A percentile compares a stretch with the other conserved stretches of the same genome.
Evolutionary conservation across 1,140 invertebrate species (phyloP).

Genomic region (Conus ventricosus): DNA sequence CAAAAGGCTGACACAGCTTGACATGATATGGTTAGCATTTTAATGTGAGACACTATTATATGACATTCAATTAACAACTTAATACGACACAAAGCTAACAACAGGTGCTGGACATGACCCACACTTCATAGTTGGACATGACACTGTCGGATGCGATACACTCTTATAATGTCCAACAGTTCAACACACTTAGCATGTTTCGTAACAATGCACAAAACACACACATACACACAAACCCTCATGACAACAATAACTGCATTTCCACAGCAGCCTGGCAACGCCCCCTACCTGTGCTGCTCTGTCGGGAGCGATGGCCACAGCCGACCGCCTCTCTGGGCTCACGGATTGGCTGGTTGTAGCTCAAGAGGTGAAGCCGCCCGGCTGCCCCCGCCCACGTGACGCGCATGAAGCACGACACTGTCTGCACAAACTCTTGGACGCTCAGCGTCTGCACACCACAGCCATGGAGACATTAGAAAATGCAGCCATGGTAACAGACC

Average conservation of each 20-base stretch:
- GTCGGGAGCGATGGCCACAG: conserved; percentile 70
- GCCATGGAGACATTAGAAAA: not conserved
- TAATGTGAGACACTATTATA: not conserved
- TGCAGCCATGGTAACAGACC: not conserved
- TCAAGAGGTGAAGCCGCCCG: conserved; percentile 75
- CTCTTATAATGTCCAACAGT: no score
- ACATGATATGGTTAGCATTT: no score
- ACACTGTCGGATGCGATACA: no score
- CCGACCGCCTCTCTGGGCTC: conserved; percentile 60
- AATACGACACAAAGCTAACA: no score
- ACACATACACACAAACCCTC: not conserved
- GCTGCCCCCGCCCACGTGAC: conserved; percentile 78
- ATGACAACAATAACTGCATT: not conserved
- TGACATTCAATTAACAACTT: not conserved
- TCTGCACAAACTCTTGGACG: conserved; percentile 74
- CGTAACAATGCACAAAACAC: not conserved
- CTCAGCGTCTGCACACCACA: conserved; percentile 70
- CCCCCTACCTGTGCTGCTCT: conserved; percentile 74
- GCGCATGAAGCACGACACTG: conserved; percentile 76
- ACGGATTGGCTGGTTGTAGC: conserved; percentile 70
- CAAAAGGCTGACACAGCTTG: no score
- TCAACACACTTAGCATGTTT: not conserved
- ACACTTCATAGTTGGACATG: no score
- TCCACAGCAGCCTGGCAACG: no score
- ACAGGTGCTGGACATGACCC: no score